Evolutionary conservation across 2,113 vertebrate genomes (phyloP), one percentile per base, ranked within the genome.

Genomic region (Coreoperca whiteheadi): DNA sequence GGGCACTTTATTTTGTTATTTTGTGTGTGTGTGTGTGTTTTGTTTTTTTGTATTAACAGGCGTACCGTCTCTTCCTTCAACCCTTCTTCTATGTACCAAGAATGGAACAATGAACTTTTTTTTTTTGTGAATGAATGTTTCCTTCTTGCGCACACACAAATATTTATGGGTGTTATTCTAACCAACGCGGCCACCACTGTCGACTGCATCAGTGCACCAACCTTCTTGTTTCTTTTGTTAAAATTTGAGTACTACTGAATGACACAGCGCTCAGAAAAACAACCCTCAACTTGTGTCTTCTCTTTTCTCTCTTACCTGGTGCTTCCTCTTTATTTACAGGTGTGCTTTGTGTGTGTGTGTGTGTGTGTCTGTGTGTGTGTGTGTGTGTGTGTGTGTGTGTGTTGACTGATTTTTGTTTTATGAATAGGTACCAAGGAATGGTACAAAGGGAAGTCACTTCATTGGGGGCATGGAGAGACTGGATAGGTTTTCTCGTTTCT

Each of bases 261-360:
- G 59, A 84, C 83, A 72, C 70, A 16, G 65, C 66, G 66, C 68
- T 77, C 60, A 57, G 80, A 79, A 60, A 70, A 74, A 65, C 30
- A 63, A 59, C 77, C 59, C 63, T 59, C n/a, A 10, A 67, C 46
- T 6, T 46, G 59, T 82, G 20, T 86, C 64, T 68, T 74, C 74
- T 90, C 80, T 77, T 83, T 66, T 74, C 25, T 76, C 34, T 83
- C 57, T 65, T 63, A 83, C 83, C 67, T 80, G 79, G 81, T 85
- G 75, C 41, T 60, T 79, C 84, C 68, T 83, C 84, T 90, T 74
- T 64, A 34, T 93, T 92, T 70, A 84, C 89, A 90, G 85, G 89
- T 59, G 82, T 86, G 57, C 61, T 66, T 54, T 86, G 64, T 87
- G 69, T 61, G 74, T 78, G 71, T 78, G 46, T 71, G 74, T 78